Conservation (phyloP, 2,113 vertebrate genomes). For the Potamarius usumacintae region DNA sequence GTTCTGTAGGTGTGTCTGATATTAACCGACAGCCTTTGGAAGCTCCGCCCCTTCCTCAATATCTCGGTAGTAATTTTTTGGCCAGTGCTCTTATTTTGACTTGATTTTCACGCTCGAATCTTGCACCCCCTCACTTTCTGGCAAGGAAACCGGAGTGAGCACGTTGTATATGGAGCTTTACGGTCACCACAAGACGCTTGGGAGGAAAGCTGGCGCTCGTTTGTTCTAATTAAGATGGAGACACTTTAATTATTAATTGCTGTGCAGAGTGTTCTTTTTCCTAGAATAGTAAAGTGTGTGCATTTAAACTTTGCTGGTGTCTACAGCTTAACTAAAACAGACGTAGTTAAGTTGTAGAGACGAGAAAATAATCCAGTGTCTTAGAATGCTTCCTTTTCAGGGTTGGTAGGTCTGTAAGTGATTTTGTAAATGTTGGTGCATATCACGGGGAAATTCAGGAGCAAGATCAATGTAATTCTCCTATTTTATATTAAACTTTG, state of each 20-base stretch:
- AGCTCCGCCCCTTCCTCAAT: background rate
- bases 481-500: too few species aligned
- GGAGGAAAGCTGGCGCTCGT: background rate
- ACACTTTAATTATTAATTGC: slow-evolving; percentile 10
- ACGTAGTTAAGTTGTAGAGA: background rate
- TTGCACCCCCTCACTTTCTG: background rate
- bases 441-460: too few species aligned
- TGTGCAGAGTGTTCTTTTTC: background rate
- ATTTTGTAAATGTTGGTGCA: background rate
- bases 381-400: background rate
- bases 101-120: background rate
- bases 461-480: too few species aligned
- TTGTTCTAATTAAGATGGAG: background rate
- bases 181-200: background rate
- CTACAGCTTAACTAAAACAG: background rate
- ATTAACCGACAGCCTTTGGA: background rate
- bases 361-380: background rate
- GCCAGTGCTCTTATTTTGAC: background rate
- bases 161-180: background rate
- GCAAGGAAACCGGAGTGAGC: background rate
- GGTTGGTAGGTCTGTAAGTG: background rate
- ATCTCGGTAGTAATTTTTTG: background rate
- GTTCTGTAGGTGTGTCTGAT: background rate
- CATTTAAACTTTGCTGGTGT: background rate
- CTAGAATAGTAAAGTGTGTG: background rate